Percentiles rank a stretch among this genome's conserved stretches.
These are phyloP conservation scores for Oryzias woworae DNA, from an alignment of 2,113 vertebrate species.

Conservation along the genomic window DNA sequence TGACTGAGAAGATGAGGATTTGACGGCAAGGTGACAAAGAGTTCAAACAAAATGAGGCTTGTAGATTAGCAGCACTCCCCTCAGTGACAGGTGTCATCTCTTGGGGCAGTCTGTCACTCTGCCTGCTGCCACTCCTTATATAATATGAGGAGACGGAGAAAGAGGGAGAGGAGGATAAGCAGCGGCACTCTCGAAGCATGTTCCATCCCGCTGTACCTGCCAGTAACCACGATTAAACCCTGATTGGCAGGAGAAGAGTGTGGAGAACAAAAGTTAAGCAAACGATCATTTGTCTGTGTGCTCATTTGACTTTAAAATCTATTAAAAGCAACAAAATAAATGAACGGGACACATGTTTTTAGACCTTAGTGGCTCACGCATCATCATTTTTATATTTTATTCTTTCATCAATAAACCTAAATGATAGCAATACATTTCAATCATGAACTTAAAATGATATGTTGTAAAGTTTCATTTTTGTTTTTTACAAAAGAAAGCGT, in stretches of 20 bases:
- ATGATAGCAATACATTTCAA: too few species aligned
- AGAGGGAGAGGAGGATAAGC: slow-evolving; percentile 52
- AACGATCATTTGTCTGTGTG: slow-evolving; percentile 49
- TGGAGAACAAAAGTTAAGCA: slow-evolving; percentile 34
- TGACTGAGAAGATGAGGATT: slow-evolving; percentile 92
- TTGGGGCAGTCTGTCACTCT: slow-evolving; percentile 96
- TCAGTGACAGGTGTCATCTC: slow-evolving; percentile 99
- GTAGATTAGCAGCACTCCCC: slow-evolving; percentile 91
- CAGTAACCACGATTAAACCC: slow-evolving; percentile 72
- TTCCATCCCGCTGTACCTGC: slow-evolving; percentile 66
- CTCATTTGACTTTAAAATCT: slow-evolving; percentile 19
- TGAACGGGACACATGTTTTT: neutral
- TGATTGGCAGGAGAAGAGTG: slow-evolving; percentile 58
- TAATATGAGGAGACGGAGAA: slow-evolving; percentile 77
- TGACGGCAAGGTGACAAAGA: slow-evolving; percentile 92
- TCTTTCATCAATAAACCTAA: neutral
- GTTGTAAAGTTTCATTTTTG: too few species aligned
- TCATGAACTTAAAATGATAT: too few species aligned
- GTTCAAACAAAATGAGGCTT: slow-evolving; percentile 99
- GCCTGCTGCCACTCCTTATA: slow-evolving; percentile 97
- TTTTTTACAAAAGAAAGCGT: too few species aligned
- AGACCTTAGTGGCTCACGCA: neutral
- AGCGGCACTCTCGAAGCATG: slow-evolving; percentile 62
- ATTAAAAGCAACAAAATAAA: neutral
- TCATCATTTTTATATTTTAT: neutral